These are phyloP conservation scores for Zygaena filipendulae DNA, from an alignment of 2,888 invertebrate genomes.

Conservation along the genomic window DNA sequence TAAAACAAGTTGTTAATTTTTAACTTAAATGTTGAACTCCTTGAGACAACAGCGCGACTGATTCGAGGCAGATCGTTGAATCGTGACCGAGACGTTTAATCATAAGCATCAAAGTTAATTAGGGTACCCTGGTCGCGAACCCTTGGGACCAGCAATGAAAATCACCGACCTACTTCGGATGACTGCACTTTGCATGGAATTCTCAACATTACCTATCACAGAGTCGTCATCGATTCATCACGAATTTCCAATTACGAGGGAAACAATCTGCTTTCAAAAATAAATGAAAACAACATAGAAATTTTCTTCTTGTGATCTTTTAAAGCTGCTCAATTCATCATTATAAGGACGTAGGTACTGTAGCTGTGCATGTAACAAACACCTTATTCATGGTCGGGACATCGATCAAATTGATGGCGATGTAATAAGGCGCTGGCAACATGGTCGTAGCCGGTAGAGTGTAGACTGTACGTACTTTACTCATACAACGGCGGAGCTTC, in stretches of 20 bases:
- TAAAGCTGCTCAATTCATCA: no score
- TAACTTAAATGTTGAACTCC: slow-evolving; percentile 43
- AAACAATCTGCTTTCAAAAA: no score
- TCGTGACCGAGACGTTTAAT: slow-evolving; percentile 63
- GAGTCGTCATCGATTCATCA: no score
- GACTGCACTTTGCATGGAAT: slow-evolving; percentile 53
- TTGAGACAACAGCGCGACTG: slow-evolving; percentile 50
- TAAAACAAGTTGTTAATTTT: no score
- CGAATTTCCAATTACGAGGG: no score
- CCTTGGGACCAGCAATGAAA: slow-evolving; percentile 59
- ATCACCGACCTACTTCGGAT: slow-evolving; percentile 50
- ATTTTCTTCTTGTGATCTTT: no score
- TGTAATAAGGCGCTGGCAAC: slow-evolving; percentile 22
- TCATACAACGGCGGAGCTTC: no score
- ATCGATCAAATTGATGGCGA: slow-evolving; percentile 28
- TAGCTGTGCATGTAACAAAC: slow-evolving; percentile 22
- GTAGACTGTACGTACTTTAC: no score
- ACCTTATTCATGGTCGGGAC: slow-evolving; percentile 24
- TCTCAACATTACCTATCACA: no score
- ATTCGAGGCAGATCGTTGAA: slow-evolving; percentile 57
- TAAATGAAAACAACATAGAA: no score
- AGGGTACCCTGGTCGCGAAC: slow-evolving; percentile 64
- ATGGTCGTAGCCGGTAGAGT: no score
- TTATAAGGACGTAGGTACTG: no score
- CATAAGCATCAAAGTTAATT: slow-evolving; percentile 64